Evolutionary conservation across 1,140 invertebrate genomes (phyloP), one percentile per base, ranked within the genome.

Genomic region (Pseudomyrmex dendroicus): DNA sequence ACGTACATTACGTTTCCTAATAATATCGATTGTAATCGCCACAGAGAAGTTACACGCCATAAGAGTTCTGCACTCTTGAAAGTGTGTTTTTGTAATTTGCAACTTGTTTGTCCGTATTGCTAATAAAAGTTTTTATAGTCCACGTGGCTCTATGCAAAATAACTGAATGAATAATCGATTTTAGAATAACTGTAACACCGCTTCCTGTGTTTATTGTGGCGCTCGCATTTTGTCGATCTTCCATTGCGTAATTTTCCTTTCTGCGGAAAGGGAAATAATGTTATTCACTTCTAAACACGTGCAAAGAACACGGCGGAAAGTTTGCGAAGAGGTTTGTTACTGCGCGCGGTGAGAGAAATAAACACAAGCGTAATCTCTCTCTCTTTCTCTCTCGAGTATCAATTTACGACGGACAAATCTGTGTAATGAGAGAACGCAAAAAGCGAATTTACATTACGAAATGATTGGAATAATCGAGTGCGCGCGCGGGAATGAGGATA

Each of bases 371-470:
- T 35, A 35, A 7, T 7, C 0, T 35, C 25, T 35, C 35, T 35
- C 35, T 35, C 35, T 35, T 0, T 35, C 7, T 35, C 35, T 72
- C 54, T 72, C 54, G 20, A 72, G 54, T 78, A 80, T 72, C 66
- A 72, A 50, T 80, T 35, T 70, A 72, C 15, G 66, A 13, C 20
- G 15, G 8, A 25, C 48, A 72, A 50, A 80, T 80, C n/a, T 80
- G 22, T 66, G 57, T 80, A 80, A 80, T 80, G n/a, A 50, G 57
- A 59, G 22, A 48, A 15, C n/a, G 56, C 50, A 73, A 82, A 63
- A 74, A 46, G 72, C 22, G 20, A 20, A 82, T 82, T 62, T 74
- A 15, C 50, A 74, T 74, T 74, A 59, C 17, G 2, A 15, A 62
- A 74, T 63, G 15, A 74, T 63, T 54, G 25, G 70, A 57, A 78